These are phyloP conservation scores for Leguminivora glycinivorella DNA, from an alignment of 1,140 invertebrate genomes.

Conservation along the genomic window DNA sequence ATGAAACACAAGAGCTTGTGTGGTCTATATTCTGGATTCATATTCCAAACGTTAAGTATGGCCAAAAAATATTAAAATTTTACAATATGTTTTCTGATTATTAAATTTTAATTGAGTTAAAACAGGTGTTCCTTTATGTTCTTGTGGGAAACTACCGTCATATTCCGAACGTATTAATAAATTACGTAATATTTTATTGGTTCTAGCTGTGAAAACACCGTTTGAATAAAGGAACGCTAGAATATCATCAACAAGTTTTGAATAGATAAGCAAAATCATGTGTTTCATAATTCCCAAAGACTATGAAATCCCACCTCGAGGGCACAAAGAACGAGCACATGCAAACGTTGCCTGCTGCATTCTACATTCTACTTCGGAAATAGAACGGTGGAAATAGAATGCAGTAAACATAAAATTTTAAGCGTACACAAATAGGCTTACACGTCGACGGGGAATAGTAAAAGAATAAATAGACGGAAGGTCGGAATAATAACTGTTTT, in stretches of 20 bases:
- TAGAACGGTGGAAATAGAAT: conserved; percentile 3
- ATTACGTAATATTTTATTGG: background rate
- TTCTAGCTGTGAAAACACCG: background rate
- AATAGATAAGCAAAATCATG: background rate
- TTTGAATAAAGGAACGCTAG: background rate
- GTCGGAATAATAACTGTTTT: background rate
- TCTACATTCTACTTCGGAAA: background rate
- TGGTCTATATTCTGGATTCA: background rate
- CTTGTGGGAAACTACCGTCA: background rate
- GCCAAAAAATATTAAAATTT: background rate
- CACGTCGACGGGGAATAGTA: background rate
- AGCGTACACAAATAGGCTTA: conserved; percentile 9
- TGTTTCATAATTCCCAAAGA: background rate
- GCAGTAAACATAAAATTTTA: conserved; percentile 8
- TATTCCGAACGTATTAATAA: too few species aligned
- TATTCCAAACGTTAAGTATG: background rate
- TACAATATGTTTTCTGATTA: background rate
- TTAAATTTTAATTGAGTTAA: too few species aligned
- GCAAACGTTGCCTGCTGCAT: conserved; percentile 36
- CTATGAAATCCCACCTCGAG: conserved; percentile 16
- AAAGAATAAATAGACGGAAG: background rate
- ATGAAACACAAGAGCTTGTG: background rate
- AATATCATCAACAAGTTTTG: background rate
- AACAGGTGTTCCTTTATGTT: too few species aligned
- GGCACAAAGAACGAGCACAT: conserved; percentile 43